Evolutionary conservation across 2,797 vertebrate genomes (phyloP).

Genomic region (Petrocephalus schoutedeni): DNA sequence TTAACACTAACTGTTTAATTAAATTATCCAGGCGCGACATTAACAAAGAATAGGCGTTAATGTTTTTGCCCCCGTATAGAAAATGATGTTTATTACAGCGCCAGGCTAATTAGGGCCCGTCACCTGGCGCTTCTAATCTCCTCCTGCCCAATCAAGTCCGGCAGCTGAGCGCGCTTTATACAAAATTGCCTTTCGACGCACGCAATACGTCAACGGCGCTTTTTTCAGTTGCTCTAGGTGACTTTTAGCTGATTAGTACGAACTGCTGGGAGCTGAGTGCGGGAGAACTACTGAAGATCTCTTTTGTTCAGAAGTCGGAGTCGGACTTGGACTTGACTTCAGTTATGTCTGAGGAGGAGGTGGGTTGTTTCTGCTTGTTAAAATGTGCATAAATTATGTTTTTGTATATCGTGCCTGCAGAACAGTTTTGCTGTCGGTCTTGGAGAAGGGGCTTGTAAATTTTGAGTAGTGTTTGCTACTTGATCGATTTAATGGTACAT

Average conservation of each 20-base stretch:
- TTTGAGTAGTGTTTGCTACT: not conserved
- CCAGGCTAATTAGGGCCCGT: not conserved
- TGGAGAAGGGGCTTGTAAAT: not conserved
- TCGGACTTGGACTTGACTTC: not conserved
- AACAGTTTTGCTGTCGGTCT: not conserved
- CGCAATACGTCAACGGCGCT: not conserved
- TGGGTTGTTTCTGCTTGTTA: not conserved
- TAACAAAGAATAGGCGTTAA: not conserved
- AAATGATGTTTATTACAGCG: not conserved
- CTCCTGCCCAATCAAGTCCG: not conserved
- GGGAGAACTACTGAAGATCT: not conserved
- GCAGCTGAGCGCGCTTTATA: not conserved
- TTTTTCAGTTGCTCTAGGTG: not conserved
- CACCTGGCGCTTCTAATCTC: not conserved
- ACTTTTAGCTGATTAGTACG: not conserved
- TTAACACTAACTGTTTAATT: conserved; percentile 43
- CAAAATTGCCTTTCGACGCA: not conserved
- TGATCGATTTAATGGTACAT: not conserved
- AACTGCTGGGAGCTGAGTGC: not conserved
- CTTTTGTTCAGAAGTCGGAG: not conserved
- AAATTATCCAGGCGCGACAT: conserved; percentile 24
- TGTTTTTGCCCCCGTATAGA: conserved; percentile 34
- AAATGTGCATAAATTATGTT: not conserved
- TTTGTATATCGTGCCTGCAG: not conserved
- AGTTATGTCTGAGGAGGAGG: conserved; percentile 1